Evolutionary conservation across 2,888 invertebrate species (phyloP).

Genomic region (Epistrophe eligans): DNA sequence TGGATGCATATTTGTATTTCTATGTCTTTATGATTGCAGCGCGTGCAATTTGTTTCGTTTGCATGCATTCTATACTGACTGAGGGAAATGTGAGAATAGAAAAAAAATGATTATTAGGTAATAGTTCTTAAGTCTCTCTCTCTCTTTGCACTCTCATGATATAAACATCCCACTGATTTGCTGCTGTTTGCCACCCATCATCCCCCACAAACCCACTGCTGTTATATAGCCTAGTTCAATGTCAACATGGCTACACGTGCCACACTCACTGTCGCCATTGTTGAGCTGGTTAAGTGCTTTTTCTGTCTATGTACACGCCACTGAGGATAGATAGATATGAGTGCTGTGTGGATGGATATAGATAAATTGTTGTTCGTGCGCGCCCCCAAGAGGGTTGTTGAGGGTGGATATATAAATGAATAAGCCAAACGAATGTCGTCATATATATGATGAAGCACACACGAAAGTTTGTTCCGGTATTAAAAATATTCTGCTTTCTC

Average conservation of each 20-base stretch:
- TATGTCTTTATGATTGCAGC: conserved; percentile 31
- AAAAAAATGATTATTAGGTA: conserved; percentile 59
- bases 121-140: conserved; percentile 60
- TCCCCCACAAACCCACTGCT: conserved; percentile 60
- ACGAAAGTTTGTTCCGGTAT: conserved; percentile 55
- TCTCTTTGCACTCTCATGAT: conserved; percentile 16
- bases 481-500: conserved; percentile 31
- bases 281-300: conserved; percentile 73
- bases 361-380: conserved; percentile 35
- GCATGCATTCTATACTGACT: conserved; percentile 13
- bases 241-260: conserved; percentile 75
- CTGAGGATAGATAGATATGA: conserved; percentile 31
- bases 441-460: conserved; percentile 45
- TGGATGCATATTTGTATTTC: conserved; percentile 13
- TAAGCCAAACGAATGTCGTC: conserved; percentile 59
- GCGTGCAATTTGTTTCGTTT: conserved; percentile 58
- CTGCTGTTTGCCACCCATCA: conserved; percentile 45
- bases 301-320: conserved; percentile 50
- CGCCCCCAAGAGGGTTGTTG: conserved; percentile 37
- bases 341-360: conserved; percentile 36
- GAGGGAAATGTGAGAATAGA: conserved; percentile 9
- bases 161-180: conserved; percentile 38
- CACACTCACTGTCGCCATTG: conserved; percentile 75
- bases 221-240: conserved; percentile 74
- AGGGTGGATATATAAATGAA: conserved; percentile 10